Base-by-base conservation (phyloP, 2,113 vertebrate species). In the Clarias batrachus region DNA sequence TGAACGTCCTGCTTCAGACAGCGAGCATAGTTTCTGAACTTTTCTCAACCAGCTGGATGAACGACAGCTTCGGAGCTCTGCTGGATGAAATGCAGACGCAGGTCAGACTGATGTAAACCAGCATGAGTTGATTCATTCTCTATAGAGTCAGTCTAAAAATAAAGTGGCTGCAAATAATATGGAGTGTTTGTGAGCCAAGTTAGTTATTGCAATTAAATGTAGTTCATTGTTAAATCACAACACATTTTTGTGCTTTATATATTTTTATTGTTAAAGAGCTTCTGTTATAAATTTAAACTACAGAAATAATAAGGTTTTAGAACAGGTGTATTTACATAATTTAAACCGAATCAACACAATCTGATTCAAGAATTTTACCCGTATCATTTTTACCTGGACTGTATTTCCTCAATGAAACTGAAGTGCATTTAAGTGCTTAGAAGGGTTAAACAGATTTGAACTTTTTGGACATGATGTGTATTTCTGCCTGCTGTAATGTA, bases 1-100 rank as follows among this genome's bases (percentile, higher is more conserved):
- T 93, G 85, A 78, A 83, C 9, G 83, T 92, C n/a, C 65, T 94
- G 78, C 87, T 91, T 66, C 71, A 92, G 77, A 87, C 87, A 10
- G 2, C 91, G 37, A 62, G 89, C 87, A 93, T 88, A 71, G 77
- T 48, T 0, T 11, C 54, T 21, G 63, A 86, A 60, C 90, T 96
- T 59, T 3, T 93, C 66, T 87, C 88, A 23, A 88, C 88, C 84
- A 86, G 21, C 87, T 88, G 85, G 89, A 89, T 48, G 48, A 91
- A 91, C 82, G 85, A 89, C 2, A 87, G 33, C 62, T 91, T 91
- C 82, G 63, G 62, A 17, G 16, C 89, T 68, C 82, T 88, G 14
- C 87, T 94, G 11, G 63, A 73, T 19, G 13, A 37, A 25, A 73
- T 96, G 78, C 78, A 6, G 82, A 74, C 77, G 13, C 90, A 94